Conservation (phyloP, 2,797 vertebrate species). For the Remorina albescens region DNA sequence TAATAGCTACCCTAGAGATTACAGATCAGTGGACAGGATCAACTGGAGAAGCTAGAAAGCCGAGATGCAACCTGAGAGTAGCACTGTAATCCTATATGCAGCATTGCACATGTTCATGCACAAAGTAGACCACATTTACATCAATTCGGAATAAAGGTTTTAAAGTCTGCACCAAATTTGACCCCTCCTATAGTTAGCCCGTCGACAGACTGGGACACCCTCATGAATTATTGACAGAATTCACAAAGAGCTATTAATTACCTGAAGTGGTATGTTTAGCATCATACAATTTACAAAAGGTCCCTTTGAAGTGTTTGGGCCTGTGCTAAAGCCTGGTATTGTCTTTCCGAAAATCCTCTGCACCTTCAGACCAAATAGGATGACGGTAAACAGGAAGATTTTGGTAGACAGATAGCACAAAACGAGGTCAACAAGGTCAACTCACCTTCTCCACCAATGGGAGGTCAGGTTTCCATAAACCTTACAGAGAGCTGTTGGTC, state of each 20-base stretch:
- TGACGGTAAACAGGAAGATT: neutral
- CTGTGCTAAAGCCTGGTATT: neutral
- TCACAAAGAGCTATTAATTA: slow-evolving; percentile 63
- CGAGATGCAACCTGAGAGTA: slow-evolving; percentile 16
- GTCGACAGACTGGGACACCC: slow-evolving; percentile 19
- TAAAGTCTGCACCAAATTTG: slow-evolving; percentile 27
- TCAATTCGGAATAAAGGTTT: slow-evolving; percentile 17
- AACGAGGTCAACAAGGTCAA: neutral
- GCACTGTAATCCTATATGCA: slow-evolving; percentile 11
- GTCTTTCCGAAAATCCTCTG: neutral
- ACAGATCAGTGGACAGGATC: neutral
- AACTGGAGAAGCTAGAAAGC: slow-evolving; percentile 1
- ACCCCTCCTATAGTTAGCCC: slow-evolving; percentile 27
- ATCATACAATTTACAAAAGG: slow-evolving; percentile 29
- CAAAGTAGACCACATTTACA: slow-evolving; percentile 1
- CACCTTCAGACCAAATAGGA: neutral
- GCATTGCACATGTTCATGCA: neutral
- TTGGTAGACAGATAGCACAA: neutral
- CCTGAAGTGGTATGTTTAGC: slow-evolving; percentile 39
- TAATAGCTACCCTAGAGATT: neutral
- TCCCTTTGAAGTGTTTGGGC: neutral
- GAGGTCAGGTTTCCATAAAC: slow-evolving; percentile 83
- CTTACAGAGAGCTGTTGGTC: slow-evolving; percentile 60
- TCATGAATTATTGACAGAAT: slow-evolving; percentile 67
- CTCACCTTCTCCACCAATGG: slow-evolving; percentile 78